Evolutionary conservation across 2,113 vertebrate species (phyloP).

Genomic region (Phoxinus phoxinus): DNA sequence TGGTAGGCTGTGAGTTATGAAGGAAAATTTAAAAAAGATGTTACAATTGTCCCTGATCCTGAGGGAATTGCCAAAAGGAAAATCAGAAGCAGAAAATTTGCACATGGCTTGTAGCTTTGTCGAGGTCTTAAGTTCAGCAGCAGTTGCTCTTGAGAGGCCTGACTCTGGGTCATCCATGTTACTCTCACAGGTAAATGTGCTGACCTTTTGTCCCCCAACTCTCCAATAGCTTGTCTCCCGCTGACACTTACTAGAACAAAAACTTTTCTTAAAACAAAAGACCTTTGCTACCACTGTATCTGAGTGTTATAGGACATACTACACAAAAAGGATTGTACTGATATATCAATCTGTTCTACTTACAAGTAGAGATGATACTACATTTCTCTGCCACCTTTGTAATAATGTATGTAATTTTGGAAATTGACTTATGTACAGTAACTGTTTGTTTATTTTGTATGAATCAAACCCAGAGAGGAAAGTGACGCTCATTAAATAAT

Average conservation of each 20-base stretch:
- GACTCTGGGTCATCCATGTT: slow-evolving; percentile 46
- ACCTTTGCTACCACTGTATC: slow-evolving; percentile 23
- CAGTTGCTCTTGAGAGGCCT: slow-evolving; percentile 32
- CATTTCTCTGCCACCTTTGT: no score
- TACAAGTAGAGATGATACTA: neutral
- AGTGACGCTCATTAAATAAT: no score
- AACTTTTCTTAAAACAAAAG: slow-evolving; percentile 35
- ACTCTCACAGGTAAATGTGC: slow-evolving; percentile 56
- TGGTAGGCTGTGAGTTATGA: neutral
- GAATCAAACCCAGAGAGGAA: no score
- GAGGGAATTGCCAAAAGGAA: neutral
- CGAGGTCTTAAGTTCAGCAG: slow-evolving; percentile 36
- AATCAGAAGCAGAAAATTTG: slow-evolving; percentile 13
- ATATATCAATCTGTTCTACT: neutral
- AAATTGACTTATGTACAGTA: no score
- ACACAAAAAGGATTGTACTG: neutral
- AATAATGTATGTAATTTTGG: no score
- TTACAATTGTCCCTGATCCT: slow-evolving; percentile 3
- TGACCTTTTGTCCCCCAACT: slow-evolving; percentile 69
- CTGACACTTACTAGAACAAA: slow-evolving; percentile 58
- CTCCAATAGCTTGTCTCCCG: slow-evolving; percentile 66
- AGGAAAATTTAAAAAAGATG: neutral
- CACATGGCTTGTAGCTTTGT: slow-evolving; percentile 44
- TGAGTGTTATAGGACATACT: neutral
- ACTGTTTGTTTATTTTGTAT: no score